A percentile compares a stretch with the other conserved stretches of the same genome.
Evolutionary conservation across 2,113 vertebrate species (phyloP).

Genomic region (Gadus chalcogrammus): DNA sequence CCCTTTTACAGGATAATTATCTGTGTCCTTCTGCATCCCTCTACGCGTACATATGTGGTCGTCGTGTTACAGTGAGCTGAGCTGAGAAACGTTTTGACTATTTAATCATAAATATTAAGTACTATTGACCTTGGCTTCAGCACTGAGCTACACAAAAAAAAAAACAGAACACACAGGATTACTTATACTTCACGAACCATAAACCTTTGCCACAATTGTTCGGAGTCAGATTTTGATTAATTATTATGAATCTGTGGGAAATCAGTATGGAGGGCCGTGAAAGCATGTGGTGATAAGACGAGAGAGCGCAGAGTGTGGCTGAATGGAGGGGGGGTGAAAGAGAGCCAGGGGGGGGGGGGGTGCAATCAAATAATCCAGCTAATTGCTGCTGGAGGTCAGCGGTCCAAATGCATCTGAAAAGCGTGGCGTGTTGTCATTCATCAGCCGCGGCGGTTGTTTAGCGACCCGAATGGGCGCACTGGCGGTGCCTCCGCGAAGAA

Average conservation of each 20-base stretch:
- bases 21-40: too few species aligned
- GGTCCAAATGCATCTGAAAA: conserved; percentile 65
- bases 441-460: conserved; percentile 73
- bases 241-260: background rate
- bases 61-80: too few species aligned
- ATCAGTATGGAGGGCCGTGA: background rate
- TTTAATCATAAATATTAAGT: background rate
- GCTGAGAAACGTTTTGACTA: too few species aligned
- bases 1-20: too few species aligned
- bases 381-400: conserved; percentile 77
- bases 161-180: too few species aligned
- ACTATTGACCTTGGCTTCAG: background rate
- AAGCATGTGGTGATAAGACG: too few species aligned
- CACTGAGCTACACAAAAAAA: too few species aligned
- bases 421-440: conserved; percentile 47
- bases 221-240: background rate
- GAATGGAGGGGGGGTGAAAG: conserved; percentile 36
- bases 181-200: background rate
- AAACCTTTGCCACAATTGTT: background rate
- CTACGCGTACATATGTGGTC: too few species aligned
- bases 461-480: conserved; percentile 75
- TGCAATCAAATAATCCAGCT: conserved; percentile 73
- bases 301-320: background rate
- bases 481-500: conserved; percentile 72
- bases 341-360: conserved; percentile 22